Evolutionary conservation across 64 coral and sea anemone genomes (phyloP), one percentile per base, ranked within the genome.

Genomic region (Porites lutea): DNA sequence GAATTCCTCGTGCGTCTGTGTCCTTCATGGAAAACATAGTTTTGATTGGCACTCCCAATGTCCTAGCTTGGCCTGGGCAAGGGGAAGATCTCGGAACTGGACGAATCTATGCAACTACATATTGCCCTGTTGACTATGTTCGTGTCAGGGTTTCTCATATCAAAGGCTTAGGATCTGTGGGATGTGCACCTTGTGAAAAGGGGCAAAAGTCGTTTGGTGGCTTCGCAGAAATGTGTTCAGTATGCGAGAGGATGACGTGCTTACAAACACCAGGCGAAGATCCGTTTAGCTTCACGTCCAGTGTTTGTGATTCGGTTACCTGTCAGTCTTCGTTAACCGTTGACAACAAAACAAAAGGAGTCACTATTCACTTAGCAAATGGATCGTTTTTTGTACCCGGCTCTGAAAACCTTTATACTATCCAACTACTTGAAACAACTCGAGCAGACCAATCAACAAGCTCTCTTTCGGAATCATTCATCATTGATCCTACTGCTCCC

Each of bases 401-500:
- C 37, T 72, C 82, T 37, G 80, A 93, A n/a, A 94, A 94, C 78
- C 84, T 85, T 4, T 97, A 97, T 61, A 82, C 84, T 72, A 27
- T 90, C 14, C 61, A 83, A 74, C 13, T 97, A 65, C 79, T 91
- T 43, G 95, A 97, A 81, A 97, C 88, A 51, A 97, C 92, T 16
- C 92, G 88, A 49, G 82, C 92, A 16, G 51, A 89, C 27, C 75
- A 94, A 8, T 94, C 95, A 59, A 94, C 95, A 13, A 67, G 27
- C 3, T 91, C 86, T 4, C 19, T 77, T 5, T 54, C 88, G 13
- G 21, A 94, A 3, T 62, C 95, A 6, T 97, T 97, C 63, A 80
- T 97, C 11, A 94, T 97, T 49, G 95, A 97, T 69, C 22, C 69
- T 18, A 97, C 95, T 13, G 55, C 93, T 16, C 95, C 95, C 3